Conservation (phyloP, 2,888 invertebrate species). For the Hedya salicella region DNA sequence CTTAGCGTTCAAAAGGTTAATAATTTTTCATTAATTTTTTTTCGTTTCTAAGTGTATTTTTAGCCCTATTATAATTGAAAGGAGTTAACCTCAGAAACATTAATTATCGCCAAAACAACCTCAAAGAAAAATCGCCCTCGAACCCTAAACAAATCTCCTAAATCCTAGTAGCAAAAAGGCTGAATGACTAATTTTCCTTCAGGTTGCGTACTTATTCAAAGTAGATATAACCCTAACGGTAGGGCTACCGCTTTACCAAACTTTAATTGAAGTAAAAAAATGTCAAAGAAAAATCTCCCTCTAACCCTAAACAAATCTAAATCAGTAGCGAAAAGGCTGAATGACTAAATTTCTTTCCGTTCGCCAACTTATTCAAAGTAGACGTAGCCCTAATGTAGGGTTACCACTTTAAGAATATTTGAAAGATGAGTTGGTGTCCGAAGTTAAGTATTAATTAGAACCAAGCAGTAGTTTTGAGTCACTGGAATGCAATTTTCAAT, state of each 20-base stretch:
- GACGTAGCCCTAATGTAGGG: neutral
- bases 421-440: neutral
- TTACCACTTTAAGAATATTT: neutral
- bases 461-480: no score
- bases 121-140: constrained; percentile 9
- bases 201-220: neutral
- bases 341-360: constrained; percentile 24
- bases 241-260: neutral
- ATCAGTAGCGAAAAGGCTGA: constrained; percentile 28
- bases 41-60: no score
- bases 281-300: constrained; percentile 12
- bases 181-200: constrained; percentile 26
- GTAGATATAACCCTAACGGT: neutral
- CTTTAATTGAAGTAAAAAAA: neutral
- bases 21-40: no score
- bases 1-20: no score
- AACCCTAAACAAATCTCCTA: constrained; percentile 15
- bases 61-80: no score
- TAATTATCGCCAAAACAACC: neutral
- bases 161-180: constrained; percentile 25
- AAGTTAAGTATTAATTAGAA: no score
- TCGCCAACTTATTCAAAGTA: neutral
- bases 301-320: constrained; percentile 11
- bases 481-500: no score
- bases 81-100: neutral